A percentile compares a stretch with the other conserved stretches of the same genome.
Conservation (phyloP, 1,140 invertebrate species). For the Brachionus manjavacas region DNA sequence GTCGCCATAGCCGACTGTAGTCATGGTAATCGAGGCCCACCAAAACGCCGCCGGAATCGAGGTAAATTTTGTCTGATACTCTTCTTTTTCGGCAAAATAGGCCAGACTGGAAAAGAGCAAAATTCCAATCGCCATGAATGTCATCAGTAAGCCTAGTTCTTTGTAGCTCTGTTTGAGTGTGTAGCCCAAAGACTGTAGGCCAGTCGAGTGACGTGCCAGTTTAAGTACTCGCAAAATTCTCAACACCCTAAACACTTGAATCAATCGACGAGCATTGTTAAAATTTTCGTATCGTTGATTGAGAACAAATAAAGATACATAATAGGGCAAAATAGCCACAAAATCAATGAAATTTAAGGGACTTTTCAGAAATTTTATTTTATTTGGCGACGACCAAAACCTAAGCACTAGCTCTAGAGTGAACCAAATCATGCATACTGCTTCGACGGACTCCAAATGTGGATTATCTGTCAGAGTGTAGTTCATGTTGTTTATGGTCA, state of each 20-base stretch:
- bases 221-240: conserved; percentile 98
- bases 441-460: conserved; percentile 57
- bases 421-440: conserved; percentile 68
- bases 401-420: conserved; percentile 95
- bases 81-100: conserved; percentile 95
- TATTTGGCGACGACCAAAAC: conserved; percentile 95
- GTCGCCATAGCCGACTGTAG: conserved; percentile 92
- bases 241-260: conserved; percentile 89
- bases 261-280: conserved; percentile 74
- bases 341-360: conserved; percentile 99
- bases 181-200: conserved; percentile 59
- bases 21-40: conserved; percentile 96
- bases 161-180: conserved; percentile 99
- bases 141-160: conserved; percentile 97
- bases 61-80: conserved; percentile 90
- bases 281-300: conserved; percentile 32
- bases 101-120: conserved; percentile 95
- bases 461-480: conserved; percentile 44
- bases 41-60: conserved; percentile 72
- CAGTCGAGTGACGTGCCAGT: conserved; percentile 88
- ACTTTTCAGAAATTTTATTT: conserved; percentile 96
- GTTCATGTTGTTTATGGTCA: not conserved
- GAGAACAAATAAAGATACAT: conserved; percentile 63
- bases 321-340: conserved; percentile 97
- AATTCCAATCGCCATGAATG: conserved; percentile 94